Evolutionary conservation across 2,113 vertebrate genomes (phyloP).

Genomic region (Entomyzon cyanotis): DNA sequence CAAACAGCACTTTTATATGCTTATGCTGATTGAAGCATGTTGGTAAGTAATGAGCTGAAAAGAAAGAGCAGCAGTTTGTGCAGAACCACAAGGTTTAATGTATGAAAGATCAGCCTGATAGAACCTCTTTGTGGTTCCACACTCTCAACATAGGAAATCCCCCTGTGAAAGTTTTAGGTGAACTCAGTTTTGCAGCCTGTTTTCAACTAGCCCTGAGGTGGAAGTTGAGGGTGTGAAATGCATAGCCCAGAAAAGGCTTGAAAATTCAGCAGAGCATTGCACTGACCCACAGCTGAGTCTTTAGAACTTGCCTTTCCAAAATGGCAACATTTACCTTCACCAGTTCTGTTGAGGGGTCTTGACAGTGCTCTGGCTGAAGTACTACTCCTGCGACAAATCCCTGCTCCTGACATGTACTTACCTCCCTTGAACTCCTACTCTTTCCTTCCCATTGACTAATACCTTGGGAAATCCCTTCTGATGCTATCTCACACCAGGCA

Average conservation of each 20-base stretch:
- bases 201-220: background rate
- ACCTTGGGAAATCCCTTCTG: background rate
- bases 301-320: background rate
- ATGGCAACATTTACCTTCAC: background rate
- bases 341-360: background rate
- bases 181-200: background rate
- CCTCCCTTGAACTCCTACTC: background rate
- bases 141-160: background rate
- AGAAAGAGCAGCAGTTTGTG: background rate
- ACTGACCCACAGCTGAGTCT: background rate
- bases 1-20: background rate
- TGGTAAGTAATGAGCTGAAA: background rate
- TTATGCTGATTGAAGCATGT: background rate
- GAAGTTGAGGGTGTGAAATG: background rate
- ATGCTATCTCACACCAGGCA: background rate
- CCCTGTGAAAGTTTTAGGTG: conserved; percentile 37
- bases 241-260: background rate
- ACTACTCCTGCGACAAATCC: rapidly evolving
- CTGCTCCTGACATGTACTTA: background rate
- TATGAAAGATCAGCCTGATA: background rate
- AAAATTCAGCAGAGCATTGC: background rate
- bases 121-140: background rate
- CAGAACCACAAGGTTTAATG: background rate
- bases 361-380: background rate
- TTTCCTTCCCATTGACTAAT: background rate